These are phyloP conservation scores for Tichodroma muraria DNA, from an alignment of 2,113 vertebrate species.

Conservation along the genomic window DNA sequence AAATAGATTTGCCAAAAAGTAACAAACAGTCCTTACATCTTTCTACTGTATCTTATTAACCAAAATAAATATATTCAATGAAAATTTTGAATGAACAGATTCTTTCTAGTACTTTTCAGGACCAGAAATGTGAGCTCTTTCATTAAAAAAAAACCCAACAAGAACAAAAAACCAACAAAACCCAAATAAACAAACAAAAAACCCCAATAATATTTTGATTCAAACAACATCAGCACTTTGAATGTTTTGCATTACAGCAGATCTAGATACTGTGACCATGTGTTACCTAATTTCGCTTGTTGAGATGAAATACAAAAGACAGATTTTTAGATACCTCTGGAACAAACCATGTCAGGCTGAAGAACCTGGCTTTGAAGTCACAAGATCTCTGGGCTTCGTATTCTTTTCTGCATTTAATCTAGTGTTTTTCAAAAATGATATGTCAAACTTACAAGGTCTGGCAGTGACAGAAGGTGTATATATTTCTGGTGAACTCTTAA, in stretches of 20 bases:
- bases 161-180: not conserved
- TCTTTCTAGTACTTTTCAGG: not conserved
- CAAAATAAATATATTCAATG: not conserved
- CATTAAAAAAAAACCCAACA: not conserved
- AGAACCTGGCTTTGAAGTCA: not conserved
- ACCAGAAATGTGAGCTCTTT: not conserved
- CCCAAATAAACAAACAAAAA: not conserved
- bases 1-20: not conserved
- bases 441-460: not conserved
- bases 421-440: not conserved
- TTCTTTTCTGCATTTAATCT: not conserved
- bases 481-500: not conserved
- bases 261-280: not conserved
- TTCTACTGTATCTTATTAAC: not conserved
- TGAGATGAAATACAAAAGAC: not conserved
- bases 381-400: not conserved
- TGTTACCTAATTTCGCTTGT: not conserved
- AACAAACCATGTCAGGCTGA: not conserved
- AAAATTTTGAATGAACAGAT: not conserved
- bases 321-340: not conserved
- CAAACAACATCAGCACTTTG: not conserved
- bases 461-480: not conserved
- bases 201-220: not conserved
- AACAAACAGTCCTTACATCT: not conserved
- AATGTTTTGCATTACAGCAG: not conserved